phyloP scores from a whole-genome alignment of 64 coral and sea anemone species.

The Exaiptasia diaphana region DNA sequence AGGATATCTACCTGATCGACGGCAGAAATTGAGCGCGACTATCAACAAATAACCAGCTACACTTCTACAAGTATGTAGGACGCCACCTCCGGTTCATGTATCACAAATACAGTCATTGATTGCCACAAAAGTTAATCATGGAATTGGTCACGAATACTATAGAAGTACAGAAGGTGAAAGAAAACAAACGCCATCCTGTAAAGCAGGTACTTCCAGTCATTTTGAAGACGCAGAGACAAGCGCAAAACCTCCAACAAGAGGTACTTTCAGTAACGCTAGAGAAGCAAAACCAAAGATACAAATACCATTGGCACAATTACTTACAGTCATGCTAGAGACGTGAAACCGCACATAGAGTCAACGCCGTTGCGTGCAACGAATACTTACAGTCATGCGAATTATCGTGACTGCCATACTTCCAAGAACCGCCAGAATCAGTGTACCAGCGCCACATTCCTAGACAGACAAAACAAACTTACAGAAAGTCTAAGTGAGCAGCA shows the following conservation, averaged over 20 bases:
- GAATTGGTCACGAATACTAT: no score
- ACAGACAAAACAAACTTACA: constrained; percentile 41
- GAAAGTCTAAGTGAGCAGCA: constrained; percentile 50
- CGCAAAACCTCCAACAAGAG: no score
- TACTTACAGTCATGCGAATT: not conserved
- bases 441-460: not conserved
- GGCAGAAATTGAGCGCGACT: not conserved
- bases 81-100: not conserved
- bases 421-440: not conserved
- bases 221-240: no score
- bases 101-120: not conserved
- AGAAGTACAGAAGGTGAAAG: no score
- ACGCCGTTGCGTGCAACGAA: not conserved
- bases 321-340: not conserved
- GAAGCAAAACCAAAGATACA: no score
- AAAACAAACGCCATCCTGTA: no score
- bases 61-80: not conserved
- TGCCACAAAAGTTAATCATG: not conserved
- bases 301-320: no score
- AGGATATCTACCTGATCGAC: not conserved
- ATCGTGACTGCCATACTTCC: not conserved
- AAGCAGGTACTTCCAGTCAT: no score
- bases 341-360: not conserved
- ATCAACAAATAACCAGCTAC: not conserved
- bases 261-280: no score